Conservation (phyloP, 1,140 invertebrate species). For the Lordiphosa collinella region DNA sequence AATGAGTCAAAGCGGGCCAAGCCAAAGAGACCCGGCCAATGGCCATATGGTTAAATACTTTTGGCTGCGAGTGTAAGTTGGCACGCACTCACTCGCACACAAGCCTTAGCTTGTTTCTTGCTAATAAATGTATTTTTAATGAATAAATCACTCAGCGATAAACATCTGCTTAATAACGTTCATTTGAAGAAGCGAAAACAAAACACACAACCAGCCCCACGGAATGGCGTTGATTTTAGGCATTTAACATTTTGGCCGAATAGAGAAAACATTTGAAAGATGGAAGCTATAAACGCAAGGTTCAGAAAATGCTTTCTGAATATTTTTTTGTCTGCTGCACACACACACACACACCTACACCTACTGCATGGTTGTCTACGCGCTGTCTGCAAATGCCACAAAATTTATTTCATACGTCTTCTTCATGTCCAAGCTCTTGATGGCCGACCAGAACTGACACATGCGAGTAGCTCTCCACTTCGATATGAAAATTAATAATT, state of each 20-base stretch:
- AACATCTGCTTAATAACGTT: constrained; percentile 75
- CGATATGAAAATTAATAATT: constrained; percentile 75
- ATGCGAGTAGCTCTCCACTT: constrained; percentile 49
- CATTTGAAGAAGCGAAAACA: constrained; percentile 76
- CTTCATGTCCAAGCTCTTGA: constrained; percentile 51
- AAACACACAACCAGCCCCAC: constrained; percentile 55
- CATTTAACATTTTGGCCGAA: constrained; percentile 51
- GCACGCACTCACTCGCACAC: constrained; percentile 43
- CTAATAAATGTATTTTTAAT: constrained; percentile 79
- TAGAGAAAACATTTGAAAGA: constrained; percentile 44
- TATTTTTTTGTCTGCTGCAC: neutral
- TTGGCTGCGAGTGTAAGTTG: constrained; percentile 34
- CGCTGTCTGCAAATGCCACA: constrained; percentile 65
- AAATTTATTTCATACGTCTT: constrained; percentile 72
- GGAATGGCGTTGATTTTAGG: constrained; percentile 47
- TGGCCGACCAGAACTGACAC: constrained; percentile 43
- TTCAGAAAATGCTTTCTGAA: no score
- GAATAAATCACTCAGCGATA: constrained; percentile 79
- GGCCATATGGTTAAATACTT: constrained; percentile 27
- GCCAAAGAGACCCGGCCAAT: constrained; percentile 14
- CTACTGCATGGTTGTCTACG: constrained; percentile 37
- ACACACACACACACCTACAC: constrained; percentile 9
- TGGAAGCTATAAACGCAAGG: constrained; percentile 53
- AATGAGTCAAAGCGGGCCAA: constrained; percentile 52
- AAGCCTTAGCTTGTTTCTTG: constrained; percentile 47